Percentiles rank a stretch among this genome's conserved stretches.
Evolutionary conservation across 1,140 invertebrate species (phyloP).

Genomic region (Diprion similis): DNA sequence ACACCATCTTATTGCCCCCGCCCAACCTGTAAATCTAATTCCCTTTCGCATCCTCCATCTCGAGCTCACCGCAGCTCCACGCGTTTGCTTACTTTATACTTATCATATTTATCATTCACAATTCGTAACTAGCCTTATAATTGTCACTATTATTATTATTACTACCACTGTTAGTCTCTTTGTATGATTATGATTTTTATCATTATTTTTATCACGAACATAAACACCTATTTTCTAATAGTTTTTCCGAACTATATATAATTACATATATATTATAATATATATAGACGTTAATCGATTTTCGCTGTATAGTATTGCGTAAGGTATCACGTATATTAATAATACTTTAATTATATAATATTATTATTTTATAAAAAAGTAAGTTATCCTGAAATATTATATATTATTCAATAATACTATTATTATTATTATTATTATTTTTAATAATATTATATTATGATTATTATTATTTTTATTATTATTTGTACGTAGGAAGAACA

Average conservation of each 20-base stretch:
- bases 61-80: not conserved
- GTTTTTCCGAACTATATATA: not conserved
- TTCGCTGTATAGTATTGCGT: conserved; percentile 11
- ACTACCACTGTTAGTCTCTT: not conserved
- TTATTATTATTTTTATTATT: conserved; percentile 34
- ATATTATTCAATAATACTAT: conserved; percentile 19
- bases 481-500: conserved; percentile 48
- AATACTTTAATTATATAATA: conserved; percentile 15
- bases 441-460: conserved; percentile 26
- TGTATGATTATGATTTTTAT: not conserved
- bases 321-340: conserved; percentile 15
- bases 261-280: not conserved
- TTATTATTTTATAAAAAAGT: conserved; percentile 9
- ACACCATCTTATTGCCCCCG: not conserved
- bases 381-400: conserved; percentile 17
- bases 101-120: not conserved
- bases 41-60: not conserved
- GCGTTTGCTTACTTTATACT: not conserved
- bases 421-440: conserved; percentile 15
- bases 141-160: not conserved
- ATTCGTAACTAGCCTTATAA: not conserved
- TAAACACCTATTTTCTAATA: too few relatives aligned
- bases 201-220: not conserved
- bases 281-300: not conserved
- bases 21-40: not conserved